Conservation (phyloP, 2,113 vertebrate species). For the Dicentrarchus labrax region DNA sequence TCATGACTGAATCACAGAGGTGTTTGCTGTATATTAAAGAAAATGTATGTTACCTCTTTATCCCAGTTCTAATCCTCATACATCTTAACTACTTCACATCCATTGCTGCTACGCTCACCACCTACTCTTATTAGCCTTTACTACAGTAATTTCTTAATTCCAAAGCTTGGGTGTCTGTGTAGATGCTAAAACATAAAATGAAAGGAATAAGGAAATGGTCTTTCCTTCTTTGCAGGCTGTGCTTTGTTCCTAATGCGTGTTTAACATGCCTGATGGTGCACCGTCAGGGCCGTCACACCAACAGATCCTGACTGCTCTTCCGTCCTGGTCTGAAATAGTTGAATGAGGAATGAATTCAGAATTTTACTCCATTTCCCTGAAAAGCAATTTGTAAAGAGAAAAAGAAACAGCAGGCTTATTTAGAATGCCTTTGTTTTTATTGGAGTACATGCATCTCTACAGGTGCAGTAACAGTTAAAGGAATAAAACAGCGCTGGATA, state of each 20-base stretch:
- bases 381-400: slow-evolving; percentile 11
- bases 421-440: slow-evolving; percentile 69
- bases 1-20: not conserved
- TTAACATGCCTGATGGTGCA: slow-evolving; percentile 16
- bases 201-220: not conserved
- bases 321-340: not conserved
- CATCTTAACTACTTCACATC: not conserved
- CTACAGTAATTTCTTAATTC: not conserved
- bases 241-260: not conserved
- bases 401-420: not conserved
- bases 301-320: not conserved
- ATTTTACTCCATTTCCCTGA: not conserved
- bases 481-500: slow-evolving; percentile 41
- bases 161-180: not conserved
- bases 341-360: not conserved
- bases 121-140: not conserved
- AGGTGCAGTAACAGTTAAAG: slow-evolving; percentile 52
- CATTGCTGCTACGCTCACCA: not conserved
- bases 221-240: not conserved
- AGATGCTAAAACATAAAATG: not conserved
- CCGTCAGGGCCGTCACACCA: slow-evolving; percentile 10
- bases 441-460: slow-evolving; percentile 76
- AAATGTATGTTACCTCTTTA: not conserved
- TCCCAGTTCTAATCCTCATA: not conserved
- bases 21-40: not conserved